Evolutionary conservation across 1,140 invertebrate genomes (phyloP), one percentile per base, ranked within the genome.

Genomic region (Atta texana): DNA sequence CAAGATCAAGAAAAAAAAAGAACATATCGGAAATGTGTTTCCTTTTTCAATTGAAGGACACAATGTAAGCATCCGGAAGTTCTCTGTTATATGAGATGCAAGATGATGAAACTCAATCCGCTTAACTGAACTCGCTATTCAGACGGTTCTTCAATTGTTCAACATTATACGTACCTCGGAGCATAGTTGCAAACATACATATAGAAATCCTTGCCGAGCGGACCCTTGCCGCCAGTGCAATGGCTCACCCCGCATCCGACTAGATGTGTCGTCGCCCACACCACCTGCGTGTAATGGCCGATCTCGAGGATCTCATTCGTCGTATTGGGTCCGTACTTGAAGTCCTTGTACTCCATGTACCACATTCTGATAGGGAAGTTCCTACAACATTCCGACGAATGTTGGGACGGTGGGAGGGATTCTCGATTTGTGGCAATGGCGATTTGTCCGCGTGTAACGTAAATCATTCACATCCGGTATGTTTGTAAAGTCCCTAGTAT

Each of bases 131-230:
- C 55, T 18, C 51, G 31, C 21, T 39, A 16, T 31, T 28, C 16
- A 39, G 64, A 55, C 14, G 1, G 39, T 51, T 49, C 34, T 34
- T 49, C 24, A 4, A 57, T 71, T 12, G 10, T 63, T 71, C 49
- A 14, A 34, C 18, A 16, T 61, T 44, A 16, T 44, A 96, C 96
- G 97, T 96, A 98, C 98, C 96, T 97, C 2, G 98, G 98, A 93
- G 97, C 98, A 93, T 98, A 98, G 95, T 98, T 98, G 93, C 98
- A 98, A n/a, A 98, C 96, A 93, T 98, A 98, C 94, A 97, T 98
- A 94, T 96, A 98, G 94, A 97, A 98, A 4, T 96, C 96, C 76
- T 94, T 95, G 59, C 96, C 96, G 90, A 96, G 96, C 28, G 96
- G 96, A 85, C 96, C 95, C 51, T 93, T 86, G n/a, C 92, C 91